These are phyloP conservation scores for Falco biarmicus DNA, from an alignment of 2,797 vertebrate species.

Conservation along the genomic window DNA sequence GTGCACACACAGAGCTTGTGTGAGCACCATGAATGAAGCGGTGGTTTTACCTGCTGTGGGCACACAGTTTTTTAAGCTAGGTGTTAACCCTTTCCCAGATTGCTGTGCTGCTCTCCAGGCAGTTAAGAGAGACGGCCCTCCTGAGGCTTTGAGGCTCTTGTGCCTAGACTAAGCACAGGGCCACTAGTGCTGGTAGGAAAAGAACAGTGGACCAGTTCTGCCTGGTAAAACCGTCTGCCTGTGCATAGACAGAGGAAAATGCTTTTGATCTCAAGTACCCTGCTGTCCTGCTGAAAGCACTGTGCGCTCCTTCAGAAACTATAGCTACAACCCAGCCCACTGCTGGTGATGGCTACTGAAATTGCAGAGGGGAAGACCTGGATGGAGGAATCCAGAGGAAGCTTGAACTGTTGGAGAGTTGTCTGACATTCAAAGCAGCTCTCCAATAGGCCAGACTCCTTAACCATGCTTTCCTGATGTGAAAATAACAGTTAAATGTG, in stretches of 20 bases:
- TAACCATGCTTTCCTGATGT: background rate
- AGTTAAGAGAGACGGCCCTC: background rate
- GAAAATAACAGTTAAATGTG: background rate
- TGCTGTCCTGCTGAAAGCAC: background rate
- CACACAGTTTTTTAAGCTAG: background rate
- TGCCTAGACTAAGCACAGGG: background rate
- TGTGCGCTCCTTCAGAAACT: background rate
- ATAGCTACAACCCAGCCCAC: background rate
- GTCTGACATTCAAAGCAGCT: background rate
- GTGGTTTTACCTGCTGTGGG: background rate
- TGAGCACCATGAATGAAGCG: accelerated
- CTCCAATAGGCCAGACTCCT: background rate
- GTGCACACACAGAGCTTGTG: background rate
- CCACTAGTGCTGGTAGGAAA: background rate
- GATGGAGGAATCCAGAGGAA: background rate
- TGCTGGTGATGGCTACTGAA: background rate
- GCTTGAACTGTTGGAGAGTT: background rate
- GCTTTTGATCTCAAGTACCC: background rate
- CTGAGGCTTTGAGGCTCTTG: background rate
- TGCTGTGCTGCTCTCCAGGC: background rate
- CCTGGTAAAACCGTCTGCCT: background rate
- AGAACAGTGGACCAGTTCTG: background rate
- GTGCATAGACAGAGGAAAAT: background rate
- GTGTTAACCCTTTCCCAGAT: background rate
- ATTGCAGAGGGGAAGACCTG: background rate